Evolutionary conservation across 1,140 invertebrate genomes (phyloP).

Genomic region (Drosophila pachea): DNA sequence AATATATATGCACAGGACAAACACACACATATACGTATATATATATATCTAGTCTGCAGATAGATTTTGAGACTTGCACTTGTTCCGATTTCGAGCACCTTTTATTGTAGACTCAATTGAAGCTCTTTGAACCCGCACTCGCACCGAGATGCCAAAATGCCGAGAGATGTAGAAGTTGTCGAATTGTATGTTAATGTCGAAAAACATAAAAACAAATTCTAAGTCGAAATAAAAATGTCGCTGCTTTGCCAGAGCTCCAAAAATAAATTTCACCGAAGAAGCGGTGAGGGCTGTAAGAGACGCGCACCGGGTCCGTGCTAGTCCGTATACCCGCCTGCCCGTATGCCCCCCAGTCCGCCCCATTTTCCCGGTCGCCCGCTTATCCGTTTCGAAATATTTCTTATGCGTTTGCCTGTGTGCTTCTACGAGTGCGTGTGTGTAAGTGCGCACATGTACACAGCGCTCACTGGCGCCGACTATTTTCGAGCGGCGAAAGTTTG

Average conservation of each 20-base stretch:
- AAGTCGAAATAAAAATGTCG: constrained; percentile 66
- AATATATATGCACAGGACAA: constrained; percentile 5
- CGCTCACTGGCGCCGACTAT: constrained; percentile 36
- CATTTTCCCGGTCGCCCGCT: background rate
- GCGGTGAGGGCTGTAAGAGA: constrained; percentile 47
- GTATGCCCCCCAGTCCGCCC: background rate
- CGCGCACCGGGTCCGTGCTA: constrained; percentile 53
- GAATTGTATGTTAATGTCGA: constrained; percentile 61
- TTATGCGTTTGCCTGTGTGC: background rate
- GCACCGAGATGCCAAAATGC: background rate
- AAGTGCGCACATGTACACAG: constrained; percentile 12
- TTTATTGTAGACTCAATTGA: constrained; percentile 20
- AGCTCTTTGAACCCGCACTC: constrained; percentile 19
- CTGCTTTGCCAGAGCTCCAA: constrained; percentile 70
- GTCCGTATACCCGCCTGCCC: background rate
- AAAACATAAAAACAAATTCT: constrained; percentile 67
- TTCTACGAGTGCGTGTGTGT: constrained; percentile 6
- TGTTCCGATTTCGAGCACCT: constrained; percentile 24
- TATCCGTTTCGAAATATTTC: background rate
- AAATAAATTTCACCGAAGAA: constrained; percentile 68
- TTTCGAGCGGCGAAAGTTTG: constrained; percentile 56
- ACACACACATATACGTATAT: background rate
- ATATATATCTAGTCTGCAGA: background rate
- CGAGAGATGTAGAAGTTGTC: constrained; percentile 54
- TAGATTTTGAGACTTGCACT: background rate